phyloP scores from a whole-genome alignment of 2,888 invertebrate species.

The Pseudococcus jackbeardsleyi region DNA sequence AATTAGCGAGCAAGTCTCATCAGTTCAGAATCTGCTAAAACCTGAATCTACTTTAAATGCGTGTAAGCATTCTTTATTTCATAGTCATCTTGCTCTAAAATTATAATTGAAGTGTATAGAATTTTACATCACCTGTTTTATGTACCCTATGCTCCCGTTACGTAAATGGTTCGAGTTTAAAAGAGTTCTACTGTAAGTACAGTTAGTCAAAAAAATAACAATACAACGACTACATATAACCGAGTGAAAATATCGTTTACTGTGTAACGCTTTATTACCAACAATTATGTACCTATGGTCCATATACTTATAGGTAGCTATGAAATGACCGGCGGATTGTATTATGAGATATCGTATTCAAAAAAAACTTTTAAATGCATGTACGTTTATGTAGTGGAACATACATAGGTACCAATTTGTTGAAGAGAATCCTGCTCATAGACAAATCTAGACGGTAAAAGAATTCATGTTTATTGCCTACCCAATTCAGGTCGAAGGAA shows the following conservation, averaged over 20 bases:
- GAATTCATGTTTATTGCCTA: too few relatives aligned
- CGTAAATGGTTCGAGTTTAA: constrained; percentile 6
- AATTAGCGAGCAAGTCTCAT: constrained; percentile 48
- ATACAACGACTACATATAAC: background rate
- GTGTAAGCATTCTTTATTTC: constrained; percentile 27
- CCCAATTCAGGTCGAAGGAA: too few relatives aligned
- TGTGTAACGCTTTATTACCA: constrained; percentile 13
- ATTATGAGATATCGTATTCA: background rate
- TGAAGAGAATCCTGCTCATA: too few relatives aligned
- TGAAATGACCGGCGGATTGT: background rate
- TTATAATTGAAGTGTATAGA: background rate
- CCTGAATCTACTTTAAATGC: constrained; percentile 35
- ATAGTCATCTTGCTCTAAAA: constrained; percentile 19
- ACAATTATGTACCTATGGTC: background rate
- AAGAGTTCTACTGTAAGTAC: background rate
- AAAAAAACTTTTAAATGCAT: too few relatives aligned
- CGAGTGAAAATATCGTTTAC: constrained; percentile 12
- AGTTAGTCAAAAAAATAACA: background rate
- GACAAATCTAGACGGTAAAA: too few relatives aligned
- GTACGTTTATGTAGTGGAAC: too few relatives aligned
- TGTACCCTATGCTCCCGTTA: constrained; percentile 8
- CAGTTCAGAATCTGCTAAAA: background rate
- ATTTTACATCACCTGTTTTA: background rate
- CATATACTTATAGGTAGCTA: background rate
- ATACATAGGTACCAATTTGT: too few relatives aligned